A percentile compares a stretch with the other conserved stretches of the same genome.
phyloP scores from a whole-genome alignment of 2,113 vertebrate genomes.

The Rattus rattus region DNA sequence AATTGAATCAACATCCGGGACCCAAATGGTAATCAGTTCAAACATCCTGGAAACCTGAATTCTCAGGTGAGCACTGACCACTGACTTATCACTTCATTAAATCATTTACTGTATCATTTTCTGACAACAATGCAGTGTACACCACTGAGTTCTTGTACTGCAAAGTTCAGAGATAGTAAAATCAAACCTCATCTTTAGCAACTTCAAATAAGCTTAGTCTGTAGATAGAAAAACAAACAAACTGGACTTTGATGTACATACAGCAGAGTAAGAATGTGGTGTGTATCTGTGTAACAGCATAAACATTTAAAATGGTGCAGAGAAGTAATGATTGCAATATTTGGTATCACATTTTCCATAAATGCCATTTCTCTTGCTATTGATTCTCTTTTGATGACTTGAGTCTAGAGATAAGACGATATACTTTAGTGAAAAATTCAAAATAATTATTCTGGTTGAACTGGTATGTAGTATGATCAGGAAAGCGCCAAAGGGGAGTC shows the following conservation, averaged over 20 bases:
- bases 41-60: not conserved
- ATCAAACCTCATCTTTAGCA: constrained; percentile 7
- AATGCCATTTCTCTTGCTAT: not conserved
- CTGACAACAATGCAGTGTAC: constrained; percentile 19
- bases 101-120: constrained; percentile 21
- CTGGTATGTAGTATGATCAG: not conserved
- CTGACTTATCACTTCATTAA: not conserved
- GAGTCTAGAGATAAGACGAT: not conserved
- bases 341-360: not conserved
- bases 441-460: not conserved
- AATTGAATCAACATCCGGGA: constrained; percentile 31
- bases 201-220: not conserved
- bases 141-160: not conserved
- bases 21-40: constrained; percentile 38
- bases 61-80: not conserved
- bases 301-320: not conserved
- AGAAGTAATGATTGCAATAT: not conserved
- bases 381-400: not conserved
- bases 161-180: constrained; percentile 6
- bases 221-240: not conserved
- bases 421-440: not conserved
- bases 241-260: not conserved
- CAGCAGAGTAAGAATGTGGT: not conserved
- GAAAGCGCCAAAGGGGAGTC: not conserved
- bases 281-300: not conserved